A percentile compares a stretch with the other conserved stretches of the same genome.
These are phyloP conservation scores for Thelaira solivaga DNA, from an alignment of 2,888 invertebrate genomes.

Conservation along the genomic window DNA sequence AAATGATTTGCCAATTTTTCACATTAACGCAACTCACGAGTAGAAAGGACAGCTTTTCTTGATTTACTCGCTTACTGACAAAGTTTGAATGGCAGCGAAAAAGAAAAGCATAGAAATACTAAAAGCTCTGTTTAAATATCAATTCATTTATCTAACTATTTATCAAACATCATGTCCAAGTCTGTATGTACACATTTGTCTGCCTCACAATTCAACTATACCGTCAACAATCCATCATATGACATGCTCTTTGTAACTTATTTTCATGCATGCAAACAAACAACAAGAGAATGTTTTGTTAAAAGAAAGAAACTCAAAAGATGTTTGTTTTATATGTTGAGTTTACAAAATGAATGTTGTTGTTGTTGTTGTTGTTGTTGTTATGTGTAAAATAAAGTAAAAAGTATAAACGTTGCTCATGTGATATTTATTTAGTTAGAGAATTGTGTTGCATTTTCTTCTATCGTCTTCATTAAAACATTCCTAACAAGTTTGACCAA, in stretches of 20 bases:
- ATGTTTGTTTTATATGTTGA: constrained; percentile 4
- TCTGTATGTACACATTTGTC: neutral
- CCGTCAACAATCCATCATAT: constrained; percentile 58
- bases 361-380: neutral
- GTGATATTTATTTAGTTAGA: constrained; percentile 48
- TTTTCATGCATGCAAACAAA: neutral
- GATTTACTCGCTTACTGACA: neutral
- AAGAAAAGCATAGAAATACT: constrained; percentile 31
- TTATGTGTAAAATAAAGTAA: too few relatives aligned
- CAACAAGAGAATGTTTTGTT: neutral
- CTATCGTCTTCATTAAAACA: constrained; percentile 48
- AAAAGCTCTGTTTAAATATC: constrained; percentile 48
- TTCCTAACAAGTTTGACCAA: constrained; percentile 63
- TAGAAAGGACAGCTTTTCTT: constrained; percentile 37
- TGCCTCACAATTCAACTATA: constrained; percentile 35
- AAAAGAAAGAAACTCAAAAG: constrained; percentile 3
- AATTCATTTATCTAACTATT: constrained; percentile 59
- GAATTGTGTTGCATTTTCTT: constrained; percentile 27
- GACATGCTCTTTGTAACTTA: constrained; percentile 4
- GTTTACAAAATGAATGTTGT: constrained; percentile 33
- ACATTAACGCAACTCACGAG: constrained; percentile 58
- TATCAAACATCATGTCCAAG: constrained; percentile 51
- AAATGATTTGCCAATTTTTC: constrained; percentile 64
- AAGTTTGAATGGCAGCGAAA: constrained; percentile 29
- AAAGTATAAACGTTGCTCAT: neutral